Evolutionary conservation across 2,888 invertebrate species (phyloP), one percentile per base, ranked within the genome.

Genomic region (Helleia helle): DNA sequence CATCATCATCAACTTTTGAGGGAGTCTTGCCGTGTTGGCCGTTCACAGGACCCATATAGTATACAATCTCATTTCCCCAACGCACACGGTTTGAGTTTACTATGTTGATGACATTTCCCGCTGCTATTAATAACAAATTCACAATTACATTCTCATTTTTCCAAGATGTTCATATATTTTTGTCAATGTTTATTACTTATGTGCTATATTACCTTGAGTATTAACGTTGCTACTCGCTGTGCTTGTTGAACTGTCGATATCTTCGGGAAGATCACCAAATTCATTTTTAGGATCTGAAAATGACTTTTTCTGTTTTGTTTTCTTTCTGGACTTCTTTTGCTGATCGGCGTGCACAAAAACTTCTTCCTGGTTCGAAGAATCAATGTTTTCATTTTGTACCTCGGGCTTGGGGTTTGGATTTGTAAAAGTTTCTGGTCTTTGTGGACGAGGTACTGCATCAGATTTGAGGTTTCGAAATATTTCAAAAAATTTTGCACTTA

Each of bases 381-480:
- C 53, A 11, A 56, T 51, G 43, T 62, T 65, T 41, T 59, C 61
- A 50, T 62, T 54, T 26, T 58, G 40, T 30, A 43, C 39, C n/a
- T 53, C 51, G 6, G 48, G 45, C 26, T 54, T 51, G 13, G 54
- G 46, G 13, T 42, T 44, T 30, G 48, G 4, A n/a, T 54, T 49
- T n/a, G 51, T 55, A 9, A 52, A 50, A 25, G 47, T 50, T 13
- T 49, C 50, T 22, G 63, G 55, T 27, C 87, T 65, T 1, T 87
- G 86, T 4, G 86, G 67, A 51, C 73, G 73, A 0, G 87, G 87
- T 26, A 77, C 69, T 5, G 87, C 87, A 49, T 87, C 87, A 1
- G 87, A 72, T 47, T 84, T 87, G 24, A 87, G 49, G 42, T 79
- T 72, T 28, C 74, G 69, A 47, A 86, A 73, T 42, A 73, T 67